These are phyloP conservation scores for Heliconius ismenius DNA, from an alignment of 2,888 invertebrate species.

Conservation along the genomic window DNA sequence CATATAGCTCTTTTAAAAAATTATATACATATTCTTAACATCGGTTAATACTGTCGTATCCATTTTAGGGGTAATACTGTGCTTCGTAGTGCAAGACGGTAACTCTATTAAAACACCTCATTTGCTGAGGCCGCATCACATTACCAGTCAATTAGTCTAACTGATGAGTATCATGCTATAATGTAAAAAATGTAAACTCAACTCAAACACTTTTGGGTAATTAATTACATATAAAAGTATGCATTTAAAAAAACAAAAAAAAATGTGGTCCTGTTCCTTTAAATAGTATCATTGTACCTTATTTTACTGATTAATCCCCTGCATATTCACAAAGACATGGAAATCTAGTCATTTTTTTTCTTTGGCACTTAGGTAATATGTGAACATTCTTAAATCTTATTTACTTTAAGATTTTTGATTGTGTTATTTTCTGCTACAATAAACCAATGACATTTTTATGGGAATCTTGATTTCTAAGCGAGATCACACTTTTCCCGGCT, in stretches of 20 bases:
- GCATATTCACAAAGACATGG: background rate
- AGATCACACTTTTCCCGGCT: background rate
- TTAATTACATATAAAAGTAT: background rate
- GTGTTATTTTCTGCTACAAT: background rate
- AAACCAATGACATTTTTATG: background rate
- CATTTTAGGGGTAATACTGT: slow-evolving; percentile 62
- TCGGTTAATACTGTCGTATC: slow-evolving; percentile 37
- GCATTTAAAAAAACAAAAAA: background rate
- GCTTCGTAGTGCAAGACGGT: slow-evolving; percentile 61
- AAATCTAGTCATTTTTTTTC: background rate
- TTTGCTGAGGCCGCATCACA: slow-evolving; percentile 58
- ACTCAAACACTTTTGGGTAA: background rate
- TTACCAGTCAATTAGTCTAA: slow-evolving; percentile 64
- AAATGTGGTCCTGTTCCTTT: too few relatives aligned
- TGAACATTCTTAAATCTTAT: background rate
- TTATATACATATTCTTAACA: background rate
- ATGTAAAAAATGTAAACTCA: background rate
- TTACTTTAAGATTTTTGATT: background rate
- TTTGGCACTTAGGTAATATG: background rate
- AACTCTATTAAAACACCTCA: slow-evolving; percentile 74
- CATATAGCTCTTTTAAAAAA: background rate
- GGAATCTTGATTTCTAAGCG: slow-evolving; percentile 1
- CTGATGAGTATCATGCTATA: slow-evolving; percentile 34
- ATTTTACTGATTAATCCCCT: too few relatives aligned
- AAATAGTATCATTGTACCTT: too few relatives aligned